phyloP scores from a whole-genome alignment of 2,888 invertebrate genomes.

The Steromphala cineraria region DNA sequence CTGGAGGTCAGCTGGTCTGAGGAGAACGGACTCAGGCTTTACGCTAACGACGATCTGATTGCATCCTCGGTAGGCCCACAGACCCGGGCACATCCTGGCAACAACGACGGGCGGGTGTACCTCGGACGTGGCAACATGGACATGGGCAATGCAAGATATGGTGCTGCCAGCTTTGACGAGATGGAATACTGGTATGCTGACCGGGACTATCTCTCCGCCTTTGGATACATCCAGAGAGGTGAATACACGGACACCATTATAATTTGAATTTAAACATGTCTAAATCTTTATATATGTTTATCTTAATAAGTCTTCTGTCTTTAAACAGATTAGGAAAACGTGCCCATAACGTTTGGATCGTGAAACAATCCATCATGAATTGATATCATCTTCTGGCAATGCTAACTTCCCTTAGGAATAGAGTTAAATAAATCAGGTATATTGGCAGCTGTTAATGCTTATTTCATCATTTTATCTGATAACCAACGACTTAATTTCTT shows the following conservation, averaged over 20 bases:
- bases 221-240: constrained; percentile 72
- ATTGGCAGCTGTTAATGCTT: too few relatives aligned
- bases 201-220: constrained; percentile 69
- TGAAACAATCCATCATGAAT: too few relatives aligned
- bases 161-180: constrained; percentile 69
- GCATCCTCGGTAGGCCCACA: constrained; percentile 18
- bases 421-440: too few relatives aligned
- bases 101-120: constrained; percentile 36
- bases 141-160: constrained; percentile 48
- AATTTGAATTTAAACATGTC: too few relatives aligned
- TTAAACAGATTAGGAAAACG: too few relatives aligned
- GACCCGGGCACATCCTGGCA: not conserved
- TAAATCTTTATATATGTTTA: too few relatives aligned
- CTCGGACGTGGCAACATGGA: constrained; percentile 58
- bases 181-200: constrained; percentile 72
- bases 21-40: constrained; percentile 56
- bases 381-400: too few relatives aligned
- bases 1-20: constrained; percentile 67
- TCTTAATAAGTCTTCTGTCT: too few relatives aligned
- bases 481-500: too few relatives aligned
- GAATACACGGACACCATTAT: not conserved
- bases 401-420: too few relatives aligned
- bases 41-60: constrained; percentile 48
- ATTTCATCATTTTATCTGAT: too few relatives aligned
- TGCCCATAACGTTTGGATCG: too few relatives aligned